Evolutionary conservation across 2,113 vertebrate genomes (phyloP).

Genomic region (Siniperca knerii): DNA sequence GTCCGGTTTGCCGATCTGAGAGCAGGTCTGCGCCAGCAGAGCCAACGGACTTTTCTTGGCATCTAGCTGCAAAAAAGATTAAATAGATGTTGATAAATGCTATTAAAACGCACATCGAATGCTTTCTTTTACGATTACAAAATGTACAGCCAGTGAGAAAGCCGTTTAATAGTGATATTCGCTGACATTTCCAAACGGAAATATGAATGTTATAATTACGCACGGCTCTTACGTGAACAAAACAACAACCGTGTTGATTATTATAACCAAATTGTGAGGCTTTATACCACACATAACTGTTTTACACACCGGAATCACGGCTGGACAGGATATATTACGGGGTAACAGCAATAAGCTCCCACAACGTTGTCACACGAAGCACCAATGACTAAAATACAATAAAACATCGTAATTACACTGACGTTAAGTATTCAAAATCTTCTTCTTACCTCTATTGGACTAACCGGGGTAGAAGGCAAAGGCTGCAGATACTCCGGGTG

Average conservation of each 20-base stretch:
- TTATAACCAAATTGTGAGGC: not conserved
- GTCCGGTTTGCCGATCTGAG: slow-evolving; percentile 99
- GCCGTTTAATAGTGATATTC: not conserved
- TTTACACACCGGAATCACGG: not conserved
- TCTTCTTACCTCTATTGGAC: slow-evolving; percentile 96
- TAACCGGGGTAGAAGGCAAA: slow-evolving; percentile 96
- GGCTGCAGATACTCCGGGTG: slow-evolving; percentile 99
- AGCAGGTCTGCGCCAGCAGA: slow-evolving; percentile 98
- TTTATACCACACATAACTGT: not conserved
- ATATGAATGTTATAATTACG: slow-evolving; percentile 28
- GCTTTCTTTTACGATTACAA: not conserved
- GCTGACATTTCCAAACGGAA: slow-evolving; percentile 19
- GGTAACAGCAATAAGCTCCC: not conserved
- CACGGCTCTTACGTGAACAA: slow-evolving; percentile 32
- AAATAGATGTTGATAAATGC: slow-evolving; percentile 37
- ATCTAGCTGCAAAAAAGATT: slow-evolving; percentile 89
- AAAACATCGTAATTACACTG: not conserved
- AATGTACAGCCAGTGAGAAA: not conserved
- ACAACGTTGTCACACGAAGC: not conserved
- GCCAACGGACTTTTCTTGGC: slow-evolving; percentile 99
- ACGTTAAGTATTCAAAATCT: not conserved
- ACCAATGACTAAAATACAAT: not conserved
- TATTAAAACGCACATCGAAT: not conserved
- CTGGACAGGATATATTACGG: no score
- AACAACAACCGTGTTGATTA: not conserved